Conservation (phyloP, 2,888 invertebrate species). For the Pycnomerus fuliginosus region DNA sequence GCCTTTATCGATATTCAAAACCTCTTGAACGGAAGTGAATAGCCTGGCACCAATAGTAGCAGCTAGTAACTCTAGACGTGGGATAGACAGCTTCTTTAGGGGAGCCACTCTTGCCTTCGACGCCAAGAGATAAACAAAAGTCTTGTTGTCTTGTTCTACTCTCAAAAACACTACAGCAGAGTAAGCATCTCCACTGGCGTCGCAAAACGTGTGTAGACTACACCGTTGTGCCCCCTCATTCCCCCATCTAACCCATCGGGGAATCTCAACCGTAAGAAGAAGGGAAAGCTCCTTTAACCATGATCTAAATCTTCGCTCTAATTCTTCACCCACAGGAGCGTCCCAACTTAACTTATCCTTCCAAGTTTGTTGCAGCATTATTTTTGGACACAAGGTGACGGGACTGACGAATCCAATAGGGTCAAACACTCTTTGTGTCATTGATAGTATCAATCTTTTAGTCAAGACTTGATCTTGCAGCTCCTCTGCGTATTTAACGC, state of each 20-base stretch:
- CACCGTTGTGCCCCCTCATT: neutral
- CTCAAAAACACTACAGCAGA: neutral
- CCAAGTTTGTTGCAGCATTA: neutral
- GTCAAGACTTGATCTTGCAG: too few species aligned
- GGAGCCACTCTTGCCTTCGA: neutral
- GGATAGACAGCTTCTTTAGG: neutral
- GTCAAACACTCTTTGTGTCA: conserved; percentile 4
- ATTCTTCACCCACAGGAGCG: neutral
- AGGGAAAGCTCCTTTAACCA: neutral
- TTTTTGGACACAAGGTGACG: conserved; percentile 26
- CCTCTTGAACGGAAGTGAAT: neutral
- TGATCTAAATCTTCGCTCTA: neutral
- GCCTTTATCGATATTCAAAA: neutral
- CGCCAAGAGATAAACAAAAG: neutral
- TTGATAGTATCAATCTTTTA: neutral
- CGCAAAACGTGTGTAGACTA: neutral
- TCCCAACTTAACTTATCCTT: neutral
- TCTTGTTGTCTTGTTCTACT: neutral
- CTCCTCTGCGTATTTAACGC: too few species aligned
- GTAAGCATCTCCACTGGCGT: neutral
- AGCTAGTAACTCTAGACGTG: neutral
- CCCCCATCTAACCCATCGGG: neutral
- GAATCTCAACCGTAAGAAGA: neutral
- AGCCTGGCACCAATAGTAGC: neutral
- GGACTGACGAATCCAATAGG: conserved; percentile 27